Conservation (phyloP, 2,797 vertebrate genomes). For the Enteromius afrohamiltoni region DNA sequence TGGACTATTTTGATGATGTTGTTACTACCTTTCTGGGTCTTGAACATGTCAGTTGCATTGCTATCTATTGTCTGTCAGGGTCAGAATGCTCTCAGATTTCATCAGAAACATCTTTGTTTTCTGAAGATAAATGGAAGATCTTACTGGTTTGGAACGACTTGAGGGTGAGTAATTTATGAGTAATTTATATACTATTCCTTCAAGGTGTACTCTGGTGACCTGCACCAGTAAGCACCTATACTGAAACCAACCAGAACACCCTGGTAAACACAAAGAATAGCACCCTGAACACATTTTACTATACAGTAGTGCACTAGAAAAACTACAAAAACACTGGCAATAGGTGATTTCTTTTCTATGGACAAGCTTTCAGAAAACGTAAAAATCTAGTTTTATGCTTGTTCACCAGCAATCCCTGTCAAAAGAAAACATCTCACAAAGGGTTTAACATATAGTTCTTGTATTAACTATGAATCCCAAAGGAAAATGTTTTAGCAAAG, state of each 20-base stretch:
- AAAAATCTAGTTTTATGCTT: conserved; percentile 1
- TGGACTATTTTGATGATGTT: background rate
- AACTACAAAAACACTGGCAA: conserved; percentile 1
- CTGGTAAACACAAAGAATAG: background rate
- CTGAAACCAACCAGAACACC: background rate
- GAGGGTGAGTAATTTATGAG: background rate
- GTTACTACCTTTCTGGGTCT: background rate
- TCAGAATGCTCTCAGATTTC: too few species aligned
- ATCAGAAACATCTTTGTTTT: background rate
- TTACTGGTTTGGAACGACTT: background rate
- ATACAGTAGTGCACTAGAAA: background rate
- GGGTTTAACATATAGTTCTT: background rate
- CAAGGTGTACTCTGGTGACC: background rate
- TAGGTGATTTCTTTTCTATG: background rate
- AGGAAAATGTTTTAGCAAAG: background rate
- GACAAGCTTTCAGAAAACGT: background rate
- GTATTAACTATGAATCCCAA: background rate
- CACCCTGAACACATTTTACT: background rate
- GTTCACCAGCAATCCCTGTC: background rate
- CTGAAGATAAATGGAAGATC: background rate
- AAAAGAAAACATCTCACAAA: conserved; percentile 12
- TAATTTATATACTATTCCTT: too few species aligned
- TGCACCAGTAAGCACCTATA: background rate
- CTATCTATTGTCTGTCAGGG: background rate
- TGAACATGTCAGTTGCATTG: background rate